phyloP scores from a whole-genome alignment of 1,140 invertebrate species.

The Diabrotica undecimpunctata region DNA sequence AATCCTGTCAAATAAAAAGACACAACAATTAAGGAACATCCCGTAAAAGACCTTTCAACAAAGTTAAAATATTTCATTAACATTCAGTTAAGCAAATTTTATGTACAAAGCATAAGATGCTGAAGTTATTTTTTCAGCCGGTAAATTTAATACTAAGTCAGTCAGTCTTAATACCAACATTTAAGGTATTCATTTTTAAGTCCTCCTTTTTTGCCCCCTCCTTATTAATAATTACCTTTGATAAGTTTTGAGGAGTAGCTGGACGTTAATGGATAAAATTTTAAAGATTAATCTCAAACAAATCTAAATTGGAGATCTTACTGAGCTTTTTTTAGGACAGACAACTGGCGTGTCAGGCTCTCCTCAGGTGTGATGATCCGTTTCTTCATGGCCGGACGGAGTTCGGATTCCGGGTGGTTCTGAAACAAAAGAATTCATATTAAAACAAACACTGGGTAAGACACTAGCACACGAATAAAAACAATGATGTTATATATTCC shows the following conservation, averaged over 20 bases:
- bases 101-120: neutral
- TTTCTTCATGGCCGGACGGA: slow-evolving; percentile 51
- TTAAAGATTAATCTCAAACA: neutral
- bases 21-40: slow-evolving; percentile 9
- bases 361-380: slow-evolving; percentile 56
- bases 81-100: neutral
- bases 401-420: slow-evolving; percentile 36
- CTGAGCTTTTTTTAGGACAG: slow-evolving; percentile 54
- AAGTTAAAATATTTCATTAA: neutral
- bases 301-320: slow-evolving; percentile 36
- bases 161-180: slow-evolving; percentile 21
- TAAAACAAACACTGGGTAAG: too few relatives aligned
- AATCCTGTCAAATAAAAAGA: slow-evolving; percentile 17
- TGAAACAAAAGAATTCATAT: slow-evolving; percentile 32
- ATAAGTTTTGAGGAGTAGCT: neutral
- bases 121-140: slow-evolving; percentile 1
- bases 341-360: slow-evolving; percentile 55
- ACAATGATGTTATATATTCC: too few relatives aligned
- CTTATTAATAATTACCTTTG: slow-evolving; percentile 2
- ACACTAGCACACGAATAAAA: too few relatives aligned
- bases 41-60: slow-evolving; percentile 1
- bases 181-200: neutral
- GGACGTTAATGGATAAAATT: neutral
- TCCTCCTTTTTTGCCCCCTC: neutral
- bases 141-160: slow-evolving; percentile 19